Base-by-base conservation (phyloP, 2,888 invertebrate species). In the Allolobophora icterica region DNA sequence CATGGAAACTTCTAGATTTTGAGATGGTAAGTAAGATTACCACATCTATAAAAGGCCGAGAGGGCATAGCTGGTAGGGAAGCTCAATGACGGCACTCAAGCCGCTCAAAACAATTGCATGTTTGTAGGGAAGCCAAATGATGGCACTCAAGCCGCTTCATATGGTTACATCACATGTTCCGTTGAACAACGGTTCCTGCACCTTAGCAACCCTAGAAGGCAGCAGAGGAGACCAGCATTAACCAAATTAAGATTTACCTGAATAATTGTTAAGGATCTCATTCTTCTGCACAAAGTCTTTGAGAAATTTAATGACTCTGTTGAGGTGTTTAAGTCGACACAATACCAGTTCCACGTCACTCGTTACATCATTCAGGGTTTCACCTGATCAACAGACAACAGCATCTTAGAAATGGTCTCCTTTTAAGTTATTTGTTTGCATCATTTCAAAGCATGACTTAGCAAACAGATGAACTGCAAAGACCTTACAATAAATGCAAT, bases 271-370 rank as follows among this genome's bases (percentile, higher is more conserved):
- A 30, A 71, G 71, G n/a, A 11, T n/a, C 13, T 71, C 71, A 71
- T 71, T 71, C 71, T 17, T 71, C n/a, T 71, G n/a, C 71, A 71
- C n/a, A n/a, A 30, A 71, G 71, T 71, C 71, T n/a, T 71, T 71
- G 30, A 71, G 71, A 71, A n/a, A 71, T 71, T 71, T 71, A 71
- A 71, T n/a, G 30, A 71, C 71, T 71, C 71, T 71, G 71, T 71
- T n/a, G n/a, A 71, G 71, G n/a, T 71, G 71, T 71, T 71, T 71
- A 71, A 71, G 71, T 71, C 11, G 71, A 71, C 15, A 6, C 30
- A 71, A 8, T 6, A 71, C 71, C 1, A 1, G 71, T 71, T 71
- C 71, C 30, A 71, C 71, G 71, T 71, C 71, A 71, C 71, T 71
- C 11, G n/a, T n/a, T n/a, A n/a, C 71, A 71, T 71, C 71, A n/a